Evolutionary conservation across 2,113 vertebrate species (phyloP).

Genomic region (Tetraodon nigroviridis): DNA sequence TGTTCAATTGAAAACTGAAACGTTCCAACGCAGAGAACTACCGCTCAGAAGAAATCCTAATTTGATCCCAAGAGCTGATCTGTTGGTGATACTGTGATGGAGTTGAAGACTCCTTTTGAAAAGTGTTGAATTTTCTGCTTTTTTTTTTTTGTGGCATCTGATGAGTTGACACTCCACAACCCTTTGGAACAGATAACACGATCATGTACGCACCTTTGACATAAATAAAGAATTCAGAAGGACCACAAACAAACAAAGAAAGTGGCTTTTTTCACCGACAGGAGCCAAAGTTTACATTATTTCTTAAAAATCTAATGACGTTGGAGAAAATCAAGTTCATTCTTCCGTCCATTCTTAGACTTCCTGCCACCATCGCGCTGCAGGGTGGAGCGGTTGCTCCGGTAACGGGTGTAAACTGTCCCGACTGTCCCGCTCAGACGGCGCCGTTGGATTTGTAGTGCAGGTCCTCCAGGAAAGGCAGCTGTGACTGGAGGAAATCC

Average conservation of each 20-base stretch:
- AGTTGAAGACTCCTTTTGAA: no score
- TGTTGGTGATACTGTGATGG: not conserved
- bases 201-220: not conserved
- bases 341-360: no score
- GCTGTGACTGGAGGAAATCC: conserved; percentile 72
- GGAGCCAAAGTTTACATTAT: conserved; percentile 16
- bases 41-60: conserved; percentile 3
- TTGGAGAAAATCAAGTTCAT: no score
- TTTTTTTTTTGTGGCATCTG: not conserved
- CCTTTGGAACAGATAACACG: conserved; percentile 11
- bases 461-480: conserved; percentile 76
- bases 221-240: conserved; percentile 51
- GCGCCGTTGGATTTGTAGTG: conserved; percentile 72
- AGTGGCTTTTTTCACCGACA: not conserved
- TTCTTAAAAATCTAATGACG: conserved; percentile 4
- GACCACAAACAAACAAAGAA: not conserved
- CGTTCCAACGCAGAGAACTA: not conserved
- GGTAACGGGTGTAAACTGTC: no score
- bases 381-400: no score
- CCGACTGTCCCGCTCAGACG: conserved; percentile 15
- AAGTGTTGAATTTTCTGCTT: not conserved
- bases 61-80: conserved; percentile 2
- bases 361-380: no score
- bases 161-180: conserved; percentile 5
- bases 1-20: not conserved